phyloP scores from a whole-genome alignment of 2,888 invertebrate genomes.

The Phrixothrix hirtus region DNA sequence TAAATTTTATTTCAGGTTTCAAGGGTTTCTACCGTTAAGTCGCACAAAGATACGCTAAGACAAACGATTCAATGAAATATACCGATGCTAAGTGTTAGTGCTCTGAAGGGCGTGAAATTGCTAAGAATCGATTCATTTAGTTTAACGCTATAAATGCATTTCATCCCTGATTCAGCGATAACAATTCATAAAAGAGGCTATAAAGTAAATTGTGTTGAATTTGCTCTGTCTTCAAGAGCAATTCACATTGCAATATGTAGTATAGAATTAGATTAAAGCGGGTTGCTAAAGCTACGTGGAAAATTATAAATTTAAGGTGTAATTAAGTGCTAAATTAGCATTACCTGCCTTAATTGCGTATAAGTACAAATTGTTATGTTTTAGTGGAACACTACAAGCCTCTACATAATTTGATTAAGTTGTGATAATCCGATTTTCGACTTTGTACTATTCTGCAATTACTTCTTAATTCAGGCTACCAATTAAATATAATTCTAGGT shows the following conservation, averaged over 20 bases:
- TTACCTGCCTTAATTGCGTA: constrained; percentile 6
- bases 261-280: constrained; percentile 6
- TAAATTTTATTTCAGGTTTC: constrained; percentile 28
- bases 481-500: too few relatives aligned
- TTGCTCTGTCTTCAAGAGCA: neutral
- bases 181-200: constrained; percentile 2
- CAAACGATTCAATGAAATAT: constrained; percentile 48
- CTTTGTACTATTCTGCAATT: too few relatives aligned
- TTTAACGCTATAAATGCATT: constrained; percentile 23
- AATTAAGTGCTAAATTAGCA: constrained; percentile 15
- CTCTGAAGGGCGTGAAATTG: constrained; percentile 51
- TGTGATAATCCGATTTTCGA: too few relatives aligned
- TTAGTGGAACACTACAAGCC: too few relatives aligned
- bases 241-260: neutral
- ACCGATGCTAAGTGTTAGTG: constrained; percentile 47
- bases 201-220: constrained; percentile 1
- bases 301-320: constrained; percentile 1
- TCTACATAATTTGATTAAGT: too few relatives aligned
- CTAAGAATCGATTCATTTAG: constrained; percentile 44
- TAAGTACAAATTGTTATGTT: too few relatives aligned
- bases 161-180: constrained; percentile 16
- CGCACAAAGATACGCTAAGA: constrained; percentile 38
- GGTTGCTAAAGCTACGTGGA: constrained; percentile 1
- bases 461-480: too few relatives aligned
- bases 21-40: constrained; percentile 25